Percentiles rank a stretch among this genome's conserved stretches.
Conservation (phyloP, 2,113 vertebrate genomes). For the Axis porcinus region DNA sequence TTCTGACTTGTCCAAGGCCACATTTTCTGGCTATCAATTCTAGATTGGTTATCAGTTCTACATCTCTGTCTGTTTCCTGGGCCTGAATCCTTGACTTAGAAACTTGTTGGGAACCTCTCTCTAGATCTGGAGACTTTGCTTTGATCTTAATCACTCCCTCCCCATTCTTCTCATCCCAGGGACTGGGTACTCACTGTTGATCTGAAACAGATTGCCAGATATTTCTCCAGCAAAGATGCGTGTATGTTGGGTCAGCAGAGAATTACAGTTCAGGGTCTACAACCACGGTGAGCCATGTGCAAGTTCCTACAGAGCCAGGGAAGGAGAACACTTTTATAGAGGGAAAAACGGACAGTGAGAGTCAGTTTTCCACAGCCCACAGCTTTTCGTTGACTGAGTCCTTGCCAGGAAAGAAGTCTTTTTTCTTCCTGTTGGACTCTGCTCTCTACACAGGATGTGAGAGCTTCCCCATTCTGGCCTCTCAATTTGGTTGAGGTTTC, state of each 20-base stretch:
- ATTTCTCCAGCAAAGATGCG: not conserved
- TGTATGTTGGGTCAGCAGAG: not conserved
- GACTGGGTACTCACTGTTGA: not conserved
- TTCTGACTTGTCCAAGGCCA: not conserved
- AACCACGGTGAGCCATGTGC: not conserved
- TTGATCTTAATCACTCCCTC: not conserved
- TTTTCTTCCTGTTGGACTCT: not conserved
- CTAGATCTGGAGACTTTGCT: not conserved
- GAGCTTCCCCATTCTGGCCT: not conserved
- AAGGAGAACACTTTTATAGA: not conserved
- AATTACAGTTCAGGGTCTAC: not conserved
- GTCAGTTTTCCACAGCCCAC: not conserved
- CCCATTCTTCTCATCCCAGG: not conserved
- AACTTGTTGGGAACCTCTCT: not conserved
- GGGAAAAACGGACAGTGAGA: not conserved
- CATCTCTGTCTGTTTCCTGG: not conserved
- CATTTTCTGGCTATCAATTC: not conserved
- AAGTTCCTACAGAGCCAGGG: not conserved
- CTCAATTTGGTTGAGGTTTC: not conserved
- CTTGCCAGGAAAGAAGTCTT: not conserved
- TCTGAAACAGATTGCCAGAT: not conserved
- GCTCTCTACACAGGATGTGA: accelerated
- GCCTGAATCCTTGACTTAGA: not conserved
- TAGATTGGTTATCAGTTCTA: not conserved
- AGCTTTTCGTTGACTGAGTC: not conserved